Base-by-base conservation (phyloP, 2,797 vertebrate genomes). In the Spheniscus humboldti region DNA sequence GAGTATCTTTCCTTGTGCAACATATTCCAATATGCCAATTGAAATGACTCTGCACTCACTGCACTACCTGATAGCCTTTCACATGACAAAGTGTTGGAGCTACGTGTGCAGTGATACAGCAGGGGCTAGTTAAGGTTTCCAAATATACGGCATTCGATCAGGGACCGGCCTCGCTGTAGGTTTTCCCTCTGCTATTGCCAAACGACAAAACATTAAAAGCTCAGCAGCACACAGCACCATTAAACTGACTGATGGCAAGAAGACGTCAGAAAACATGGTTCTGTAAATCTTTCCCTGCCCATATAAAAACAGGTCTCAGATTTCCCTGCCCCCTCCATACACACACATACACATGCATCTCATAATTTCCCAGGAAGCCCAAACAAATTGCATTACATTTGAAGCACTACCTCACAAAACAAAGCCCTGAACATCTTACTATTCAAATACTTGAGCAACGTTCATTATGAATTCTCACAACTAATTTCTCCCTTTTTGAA, bases 211-310 rank as follows among this genome's bases (percentile, higher is more conserved):
- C 39, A 72, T 33, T 76, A 59, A 90, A 92, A 94, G 79, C 69
- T 83, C 71, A 77, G 90, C 88, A 87, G 84, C 74, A 30, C 11
- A 3, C 45, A 82, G 75, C 68, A 55, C 75, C 53, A n/a, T 97
- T 97, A 95, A 97, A 92, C 92, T 94, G 95, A 97, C 68, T 64
- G 95, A 96, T 91, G 86, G 90, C 75, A 93, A 93, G 75, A 79
- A 74, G 60, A 75, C 11, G 0, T 94, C 95, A 97, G 92, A 94
- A 94, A 96, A 86, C 60, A 62, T 0, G 0, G 60, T 74, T 92
- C 74, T 56, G 78, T 89, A 96, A 94, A 95, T 80, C 92, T 95
- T 86, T 84, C 90, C 86, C 71, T 53, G 43, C 48, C 55, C 60
- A 18, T 69, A 82, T 60, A 74, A 94, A 95, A 93, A 30, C 39